Conservation (phyloP, 1,140 invertebrate species). For the Pseudomyrmex sp. region DNA sequence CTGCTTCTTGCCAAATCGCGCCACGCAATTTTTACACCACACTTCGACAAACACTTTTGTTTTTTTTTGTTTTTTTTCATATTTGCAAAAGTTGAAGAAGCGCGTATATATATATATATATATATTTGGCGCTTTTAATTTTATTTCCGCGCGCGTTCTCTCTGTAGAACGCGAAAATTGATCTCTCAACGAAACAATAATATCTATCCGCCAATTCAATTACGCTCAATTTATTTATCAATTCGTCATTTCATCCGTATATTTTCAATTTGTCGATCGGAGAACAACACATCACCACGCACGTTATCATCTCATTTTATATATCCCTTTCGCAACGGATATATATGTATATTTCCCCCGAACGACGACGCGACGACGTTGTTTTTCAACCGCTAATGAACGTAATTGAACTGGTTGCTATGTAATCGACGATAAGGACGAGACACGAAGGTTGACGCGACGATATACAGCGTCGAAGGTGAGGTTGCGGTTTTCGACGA, state of each 20-base stretch:
- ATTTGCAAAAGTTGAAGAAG: neutral
- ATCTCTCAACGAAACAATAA: neutral
- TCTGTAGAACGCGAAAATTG: no score
- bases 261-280: neutral
- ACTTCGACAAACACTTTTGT: constrained; percentile 7
- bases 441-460: constrained; percentile 37
- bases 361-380: neutral
- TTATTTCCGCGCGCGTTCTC: no score
- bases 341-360: neutral
- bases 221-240: neutral
- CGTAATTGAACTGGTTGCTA: constrained; percentile 1
- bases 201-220: constrained; percentile 1
- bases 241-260: neutral
- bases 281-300: neutral
- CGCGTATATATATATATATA: no score
- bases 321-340: neutral
- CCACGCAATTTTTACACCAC: neutral
- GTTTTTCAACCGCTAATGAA: constrained; percentile 22
- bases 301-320: neutral
- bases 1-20: constrained; percentile 68
- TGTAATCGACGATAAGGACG: constrained; percentile 31
- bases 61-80: neutral
- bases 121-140: no score
- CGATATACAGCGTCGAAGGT: neutral
- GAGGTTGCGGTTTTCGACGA: constrained; percentile 19